Evolutionary conservation across 2,113 vertebrate species (phyloP), one percentile per base, ranked within the genome.

Genomic region (Cryptotis parvus): DNA sequence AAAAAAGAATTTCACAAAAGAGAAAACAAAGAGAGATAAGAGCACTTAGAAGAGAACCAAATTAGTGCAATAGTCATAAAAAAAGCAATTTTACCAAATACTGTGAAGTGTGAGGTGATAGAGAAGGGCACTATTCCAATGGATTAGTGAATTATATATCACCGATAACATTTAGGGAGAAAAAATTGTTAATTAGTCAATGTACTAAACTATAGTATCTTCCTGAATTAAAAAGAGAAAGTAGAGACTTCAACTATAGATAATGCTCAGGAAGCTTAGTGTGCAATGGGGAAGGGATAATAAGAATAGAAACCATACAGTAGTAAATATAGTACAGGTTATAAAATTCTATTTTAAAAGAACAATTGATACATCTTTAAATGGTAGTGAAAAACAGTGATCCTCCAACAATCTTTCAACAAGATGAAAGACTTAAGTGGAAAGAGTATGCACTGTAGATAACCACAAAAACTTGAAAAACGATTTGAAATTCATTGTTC

Each of bases 401-500:
- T n/a, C n/a, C n/a, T n/a, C n/a, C n/a, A n/a, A n/a, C n/a, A n/a
- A n/a, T n/a, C n/a, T n/a, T n/a, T n/a, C n/a, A n/a, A n/a, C 37
- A 84, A 84, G 31, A 69, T 15, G 65, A 69, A 79, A 73, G 26
- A 61, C 45, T 3, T 45, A 83, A 65, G 52, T 58, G 55, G 1
- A 73, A 65, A 78, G 77, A 55, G n/a, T 35, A 45, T 7, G 24
- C 31, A 37, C 2, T 69, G 3, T 15, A 49, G 9, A 58, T n/a
- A n/a, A n/a, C n/a, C n/a, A n/a, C n/a, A n/a, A n/a, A 26, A 80
- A 24, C 52, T 43, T 15, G 66, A n/a, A 94, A 27, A 89, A 61
- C n/a, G 22, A 66, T 52, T 5, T 15, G 2, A 6, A 79, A 76
- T 26, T 7, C 12, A 7, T 16, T 63, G 29, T 24, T 70, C 33